These are phyloP conservation scores for Pholis gunnellus DNA, from an alignment of 2,113 vertebrate species.

Conservation along the genomic window DNA sequence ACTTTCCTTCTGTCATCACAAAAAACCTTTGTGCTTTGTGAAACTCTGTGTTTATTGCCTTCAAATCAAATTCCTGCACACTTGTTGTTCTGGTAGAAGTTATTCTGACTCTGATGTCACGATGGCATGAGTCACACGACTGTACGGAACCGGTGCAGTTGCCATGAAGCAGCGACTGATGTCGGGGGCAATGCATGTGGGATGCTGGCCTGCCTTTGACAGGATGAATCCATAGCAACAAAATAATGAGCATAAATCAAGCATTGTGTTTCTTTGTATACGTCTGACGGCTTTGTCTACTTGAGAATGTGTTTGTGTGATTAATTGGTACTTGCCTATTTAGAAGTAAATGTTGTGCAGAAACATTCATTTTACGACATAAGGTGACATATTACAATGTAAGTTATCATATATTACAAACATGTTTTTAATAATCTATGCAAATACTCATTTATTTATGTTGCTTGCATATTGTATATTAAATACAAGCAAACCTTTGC, in stretches of 20 bases:
- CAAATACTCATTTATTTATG: neutral
- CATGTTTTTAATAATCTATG: neutral
- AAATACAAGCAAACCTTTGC: neutral
- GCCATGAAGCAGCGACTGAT: conserved; percentile 33
- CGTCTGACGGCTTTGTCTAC: neutral
- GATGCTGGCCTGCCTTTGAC: conserved; percentile 33
- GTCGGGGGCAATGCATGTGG: conserved; percentile 5
- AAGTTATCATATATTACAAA: neutral
- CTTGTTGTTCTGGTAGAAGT: neutral
- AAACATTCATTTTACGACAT: neutral
- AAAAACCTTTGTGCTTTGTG: neutral
- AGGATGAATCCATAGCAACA: conserved; percentile 67
- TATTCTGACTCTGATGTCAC: conserved; percentile 10
- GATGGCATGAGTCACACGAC: conserved; percentile 42
- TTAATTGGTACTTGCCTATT: neutral
- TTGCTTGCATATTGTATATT: neutral
- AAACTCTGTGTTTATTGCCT: conserved; percentile 22
- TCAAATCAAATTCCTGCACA: conserved; percentile 10
- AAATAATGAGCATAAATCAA: conserved; percentile 39
- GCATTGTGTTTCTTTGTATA: neutral
- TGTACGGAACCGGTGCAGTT: conserved; percentile 17
- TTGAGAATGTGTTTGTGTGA: neutral
- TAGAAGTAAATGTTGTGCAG: neutral
- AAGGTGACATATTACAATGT: neutral
- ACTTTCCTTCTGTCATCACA: conserved; percentile 9